These are phyloP conservation scores for Mactra quadrangularis DNA, from an alignment of 1,140 invertebrate genomes.

Conservation along the genomic window DNA sequence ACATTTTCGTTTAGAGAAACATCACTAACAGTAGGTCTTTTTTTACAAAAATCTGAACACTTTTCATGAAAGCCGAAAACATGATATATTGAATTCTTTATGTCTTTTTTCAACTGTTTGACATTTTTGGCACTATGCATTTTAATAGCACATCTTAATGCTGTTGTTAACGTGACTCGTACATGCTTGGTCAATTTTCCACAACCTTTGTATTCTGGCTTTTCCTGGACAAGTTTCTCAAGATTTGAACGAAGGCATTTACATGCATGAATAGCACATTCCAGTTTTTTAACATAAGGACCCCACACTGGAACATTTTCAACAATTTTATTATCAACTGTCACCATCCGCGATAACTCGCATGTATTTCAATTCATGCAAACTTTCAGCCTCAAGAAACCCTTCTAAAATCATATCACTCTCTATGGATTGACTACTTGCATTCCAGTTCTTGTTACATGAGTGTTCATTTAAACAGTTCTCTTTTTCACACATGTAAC, in stretches of 20 bases:
- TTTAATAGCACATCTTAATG: too few relatives aligned
- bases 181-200: conserved; percentile 35
- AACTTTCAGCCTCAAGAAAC: conserved; percentile 12
- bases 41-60: not conserved
- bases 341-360: conserved; percentile 40
- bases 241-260: conserved; percentile 79
- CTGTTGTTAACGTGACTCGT: conserved; percentile 7
- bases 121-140: too few relatives aligned
- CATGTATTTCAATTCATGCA: conserved; percentile 33
- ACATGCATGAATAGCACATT: conserved; percentile 77
- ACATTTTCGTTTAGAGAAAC: too few relatives aligned
- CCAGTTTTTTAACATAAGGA: conserved; percentile 60
- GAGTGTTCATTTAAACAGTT: conserved; percentile 15
- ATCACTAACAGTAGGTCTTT: too few relatives aligned
- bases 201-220: conserved; percentile 56
- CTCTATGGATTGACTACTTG: conserved; percentile 10
- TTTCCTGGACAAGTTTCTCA: conserved; percentile 53
- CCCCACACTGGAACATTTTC: conserved; percentile 14
- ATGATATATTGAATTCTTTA: conserved; percentile 44
- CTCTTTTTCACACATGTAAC: conserved; percentile 71
- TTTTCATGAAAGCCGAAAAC: conserved; percentile 48
- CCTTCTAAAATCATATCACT: conserved; percentile 42
- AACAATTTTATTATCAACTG: not conserved
- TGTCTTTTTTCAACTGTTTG: conserved; percentile 26
- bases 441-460: conserved; percentile 73